Evolutionary conservation across 2,797 vertebrate genomes (phyloP), one percentile per base, ranked within the genome.

Genomic region (Pyrocephalus nanus): DNA sequence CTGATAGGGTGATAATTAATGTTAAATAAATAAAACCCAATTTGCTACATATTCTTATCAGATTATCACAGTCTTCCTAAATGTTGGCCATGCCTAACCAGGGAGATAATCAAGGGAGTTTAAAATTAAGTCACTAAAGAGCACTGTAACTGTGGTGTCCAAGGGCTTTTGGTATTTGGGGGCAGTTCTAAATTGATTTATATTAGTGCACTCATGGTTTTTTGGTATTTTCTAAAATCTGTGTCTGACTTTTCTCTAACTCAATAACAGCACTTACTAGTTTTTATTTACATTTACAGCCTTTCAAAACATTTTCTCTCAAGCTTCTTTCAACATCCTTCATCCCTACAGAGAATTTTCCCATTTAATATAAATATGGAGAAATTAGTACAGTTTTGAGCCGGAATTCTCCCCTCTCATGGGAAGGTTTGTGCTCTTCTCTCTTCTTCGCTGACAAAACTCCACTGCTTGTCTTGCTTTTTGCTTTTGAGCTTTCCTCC

Each of bases 161-260:
- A 58, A 64, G 21, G 12, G 6, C 30, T 61, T 81, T 74, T 64
- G 30, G 3, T 15, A 9, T 70, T 67, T 70, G 22, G 32, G 21
- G 21, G 8, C 23, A 40, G 5, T 32, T 54, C 30, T 19, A 12
- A 38, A 19, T 6, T 11, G 30, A 50, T 64, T 82, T 20, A 8
- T n/a, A 6, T 9, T 18, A 43, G 3, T 29, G 19, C 0, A 1
- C 25, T 18, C 1, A 3, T 11, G 1, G 0, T 12, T 36, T 34
- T 64, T 64, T 67, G 26, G 1, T 77, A 11, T 40, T 51, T 13
- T 25, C 42, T 45, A n/a, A 64, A 77, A 29, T 58, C 17, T 11
- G 2, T 2, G 7, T 18, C n/a, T 20, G 14, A 36, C 19, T 32
- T 60, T n/a, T 71, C 47, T 47, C 22, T 21, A 34, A 15, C 6